Percentiles rank a stretch among this genome's conserved stretches.
Conservation (phyloP, 2,888 invertebrate genomes). For the Oscheius sp. region DNA sequence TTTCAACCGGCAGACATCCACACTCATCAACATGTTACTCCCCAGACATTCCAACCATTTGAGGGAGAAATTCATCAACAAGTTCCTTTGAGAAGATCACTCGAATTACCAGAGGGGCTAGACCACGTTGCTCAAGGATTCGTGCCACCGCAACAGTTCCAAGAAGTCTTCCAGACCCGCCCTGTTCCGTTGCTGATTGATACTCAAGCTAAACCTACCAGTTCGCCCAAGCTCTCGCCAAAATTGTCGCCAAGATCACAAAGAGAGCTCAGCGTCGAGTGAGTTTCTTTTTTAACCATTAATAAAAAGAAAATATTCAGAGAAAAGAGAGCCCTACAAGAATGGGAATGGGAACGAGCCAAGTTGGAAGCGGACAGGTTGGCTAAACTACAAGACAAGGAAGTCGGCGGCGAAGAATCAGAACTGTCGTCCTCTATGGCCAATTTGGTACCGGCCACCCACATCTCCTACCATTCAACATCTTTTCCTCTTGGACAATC, state of each 20-base stretch:
- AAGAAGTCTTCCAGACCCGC: conserved; percentile 11
- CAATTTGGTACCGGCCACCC: conserved; percentile 48
- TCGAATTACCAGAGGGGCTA: conserved; percentile 17
- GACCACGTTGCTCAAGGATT: conserved; percentile 1
- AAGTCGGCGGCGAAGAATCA: conserved; percentile 54
- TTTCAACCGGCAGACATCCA: conserved; percentile 3
- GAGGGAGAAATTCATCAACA: background rate
- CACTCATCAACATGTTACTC: background rate
- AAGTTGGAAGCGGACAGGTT: conserved; percentile 56
- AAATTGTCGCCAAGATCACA: conserved; percentile 12
- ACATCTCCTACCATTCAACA: conserved; percentile 53
- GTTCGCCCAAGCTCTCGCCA: conserved; percentile 17
- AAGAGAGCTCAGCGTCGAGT: conserved; percentile 23
- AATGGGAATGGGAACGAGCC: conserved; percentile 58
- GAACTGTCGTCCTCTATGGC: conserved; percentile 48
- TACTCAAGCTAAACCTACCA: background rate
- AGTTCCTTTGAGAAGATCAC: background rate
- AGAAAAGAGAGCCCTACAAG: conserved; percentile 52
- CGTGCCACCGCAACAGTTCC: conserved; percentile 4
- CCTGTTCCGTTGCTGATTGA: conserved; percentile 1
- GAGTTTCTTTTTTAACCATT: background rate
- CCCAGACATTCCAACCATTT: background rate
- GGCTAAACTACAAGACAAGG: conserved; percentile 52
- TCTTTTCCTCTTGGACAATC: background rate
- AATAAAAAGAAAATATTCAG: conserved; percentile 40